phyloP scores from a whole-genome alignment of 2,888 invertebrate species.

The Chloroclystis v-ata region DNA sequence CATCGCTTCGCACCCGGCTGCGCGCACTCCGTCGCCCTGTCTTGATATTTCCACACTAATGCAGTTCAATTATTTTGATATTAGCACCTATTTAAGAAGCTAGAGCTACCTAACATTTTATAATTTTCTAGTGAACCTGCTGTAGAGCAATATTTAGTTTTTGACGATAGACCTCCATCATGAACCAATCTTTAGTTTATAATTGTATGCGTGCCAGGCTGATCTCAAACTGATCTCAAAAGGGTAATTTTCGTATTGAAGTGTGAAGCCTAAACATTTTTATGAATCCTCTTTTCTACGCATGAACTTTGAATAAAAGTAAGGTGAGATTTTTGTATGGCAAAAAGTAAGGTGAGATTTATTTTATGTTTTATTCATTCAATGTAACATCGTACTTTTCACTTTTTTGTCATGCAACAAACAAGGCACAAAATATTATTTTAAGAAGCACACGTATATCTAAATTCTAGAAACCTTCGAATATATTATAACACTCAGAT shows the following conservation, averaged over 20 bases:
- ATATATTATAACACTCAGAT: too few relatives aligned
- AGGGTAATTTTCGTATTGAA: too few relatives aligned
- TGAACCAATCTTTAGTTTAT: too few relatives aligned
- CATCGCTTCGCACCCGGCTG: slow-evolving; percentile 66
- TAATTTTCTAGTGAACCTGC: neutral
- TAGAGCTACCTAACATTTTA: neutral
- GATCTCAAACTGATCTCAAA: too few relatives aligned
- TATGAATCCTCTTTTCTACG: slow-evolving; percentile 45
- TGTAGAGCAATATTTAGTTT: too few relatives aligned
- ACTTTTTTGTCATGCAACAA: slow-evolving; percentile 37
- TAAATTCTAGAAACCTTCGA: too few relatives aligned
- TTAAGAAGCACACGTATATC: too few relatives aligned
- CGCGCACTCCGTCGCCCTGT: slow-evolving; percentile 53
- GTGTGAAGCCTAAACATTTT: too few relatives aligned
- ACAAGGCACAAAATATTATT: too few relatives aligned
- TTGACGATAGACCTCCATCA: too few relatives aligned
- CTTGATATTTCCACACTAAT: slow-evolving; percentile 53
- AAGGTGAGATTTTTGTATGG: slow-evolving; percentile 66
- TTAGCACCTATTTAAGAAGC: slow-evolving; percentile 34
- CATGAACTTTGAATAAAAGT: slow-evolving; percentile 44
- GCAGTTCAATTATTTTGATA: slow-evolving; percentile 63
- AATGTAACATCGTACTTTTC: slow-evolving; percentile 61
- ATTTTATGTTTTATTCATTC: slow-evolving; percentile 74
- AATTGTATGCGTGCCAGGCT: too few relatives aligned
- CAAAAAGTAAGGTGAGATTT: slow-evolving; percentile 63